Evolutionary conservation across 2,797 vertebrate genomes (phyloP), one percentile per base, ranked within the genome.

Genomic region (Enteromius unitaeniatus): DNA sequence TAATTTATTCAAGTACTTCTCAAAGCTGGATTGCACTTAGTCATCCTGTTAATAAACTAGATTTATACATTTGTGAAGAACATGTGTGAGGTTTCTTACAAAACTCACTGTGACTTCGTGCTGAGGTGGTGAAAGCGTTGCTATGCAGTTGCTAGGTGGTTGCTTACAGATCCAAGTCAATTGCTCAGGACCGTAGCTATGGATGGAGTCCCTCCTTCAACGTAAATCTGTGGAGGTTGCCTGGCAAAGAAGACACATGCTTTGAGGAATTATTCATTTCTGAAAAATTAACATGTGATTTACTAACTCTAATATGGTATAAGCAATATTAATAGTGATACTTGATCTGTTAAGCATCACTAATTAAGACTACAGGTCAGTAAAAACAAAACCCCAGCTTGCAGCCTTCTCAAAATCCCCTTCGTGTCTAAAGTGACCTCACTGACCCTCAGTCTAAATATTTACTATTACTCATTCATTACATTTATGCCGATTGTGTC

Each of bases 1-100:
- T 58, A 3, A 76, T 58, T 76, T 76, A 76, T 75, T 75, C 31
- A 75, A 37, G 51, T 23, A n/a, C 53, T 58, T 37, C 73, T 75
- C 51, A 75, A 55, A 55, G 19, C 49, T 15, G 31, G 17, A 76
- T 23, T 58, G 34, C 73, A 58, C 73, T 58, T 58, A 40, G 21
- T 76, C 51, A 0, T 23, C 49, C 21, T 23, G 7, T 58, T 17
- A 34, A 74, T 14, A 34, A n/a, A 74, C 10, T 74, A 21, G 6
- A 74, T 34, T 34, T 34, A 53, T 53, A n/a, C 28, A 53, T 53
- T 51, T 34, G 19, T 34, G 28, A 74, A 74, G 19, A 74, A 34
- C 31, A 26, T 9, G 8, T 49, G 8, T 28, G 15, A 21, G 26
- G 45, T 31, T 73, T 49, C 45, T 73, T 19, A 51, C 47, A 73